phyloP scores from a whole-genome alignment of 2,113 vertebrate species.

The Ascaphus truei region DNA sequence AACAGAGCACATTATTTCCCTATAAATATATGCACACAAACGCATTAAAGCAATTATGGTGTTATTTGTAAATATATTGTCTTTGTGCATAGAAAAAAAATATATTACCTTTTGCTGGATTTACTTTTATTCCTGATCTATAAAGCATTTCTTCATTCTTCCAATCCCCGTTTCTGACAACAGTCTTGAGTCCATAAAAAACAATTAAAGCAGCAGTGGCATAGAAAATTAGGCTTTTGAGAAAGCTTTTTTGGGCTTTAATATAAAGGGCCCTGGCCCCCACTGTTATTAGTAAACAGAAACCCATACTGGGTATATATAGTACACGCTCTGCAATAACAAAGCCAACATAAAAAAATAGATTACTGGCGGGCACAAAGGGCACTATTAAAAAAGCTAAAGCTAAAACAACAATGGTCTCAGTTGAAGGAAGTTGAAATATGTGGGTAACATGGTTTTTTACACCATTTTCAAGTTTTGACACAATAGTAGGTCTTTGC shows the following conservation, averaged over 20 bases:
- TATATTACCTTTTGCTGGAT: slow-evolving; percentile 94
- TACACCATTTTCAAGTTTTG: slow-evolving; percentile 79
- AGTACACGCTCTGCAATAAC: slow-evolving; percentile 97
- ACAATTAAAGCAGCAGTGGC: slow-evolving; percentile 78
- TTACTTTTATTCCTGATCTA: slow-evolving; percentile 96
- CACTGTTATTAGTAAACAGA: slow-evolving; percentile 90
- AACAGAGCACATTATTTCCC: not conserved
- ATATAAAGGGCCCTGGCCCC: slow-evolving; percentile 83
- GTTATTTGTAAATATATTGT: no score
- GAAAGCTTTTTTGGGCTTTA: slow-evolving; percentile 72
- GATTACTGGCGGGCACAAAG: slow-evolving; percentile 92
- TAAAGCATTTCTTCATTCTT: slow-evolving; percentile 97
- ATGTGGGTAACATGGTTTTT: slow-evolving; percentile 65
- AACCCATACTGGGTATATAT: slow-evolving; percentile 99
- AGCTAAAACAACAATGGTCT: slow-evolving; percentile 86
- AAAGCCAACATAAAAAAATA: slow-evolving; percentile 98
- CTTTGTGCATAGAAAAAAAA: slow-evolving; percentile 37
- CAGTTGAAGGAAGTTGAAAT: slow-evolving; percentile 81
- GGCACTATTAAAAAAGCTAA: slow-evolving; percentile 87
- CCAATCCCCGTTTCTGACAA: slow-evolving; percentile 93
- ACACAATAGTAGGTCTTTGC: slow-evolving; percentile 54
- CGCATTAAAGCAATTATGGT: no score
- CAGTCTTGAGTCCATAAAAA: slow-evolving; percentile 87
- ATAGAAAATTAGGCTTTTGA: slow-evolving; percentile 80
- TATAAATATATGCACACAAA: slow-evolving; percentile 31